Conservation (phyloP, 2,113 vertebrate species). For the Haemorhous mexicanus region DNA sequence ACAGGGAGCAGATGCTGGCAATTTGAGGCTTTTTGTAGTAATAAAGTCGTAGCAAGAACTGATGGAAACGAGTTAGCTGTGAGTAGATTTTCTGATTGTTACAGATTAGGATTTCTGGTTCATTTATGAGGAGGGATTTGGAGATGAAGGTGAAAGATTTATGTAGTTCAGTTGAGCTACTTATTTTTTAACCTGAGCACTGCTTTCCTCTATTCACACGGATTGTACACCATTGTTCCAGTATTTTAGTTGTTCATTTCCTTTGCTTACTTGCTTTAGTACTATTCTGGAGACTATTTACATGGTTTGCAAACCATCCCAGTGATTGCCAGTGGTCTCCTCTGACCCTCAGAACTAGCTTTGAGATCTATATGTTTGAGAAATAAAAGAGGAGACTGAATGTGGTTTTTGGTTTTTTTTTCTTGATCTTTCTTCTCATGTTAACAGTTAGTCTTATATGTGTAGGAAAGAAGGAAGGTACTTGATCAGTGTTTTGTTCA, state of each 20-base stretch:
- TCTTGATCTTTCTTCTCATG: neutral
- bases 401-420: neutral
- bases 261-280: neutral
- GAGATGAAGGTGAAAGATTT: neutral
- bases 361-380: neutral
- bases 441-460: neutral
- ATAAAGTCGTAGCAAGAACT: neutral
- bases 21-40: neutral
- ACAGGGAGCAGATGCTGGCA: neutral
- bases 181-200: neutral
- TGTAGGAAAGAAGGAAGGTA: neutral
- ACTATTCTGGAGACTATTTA: neutral
- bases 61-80: neutral
- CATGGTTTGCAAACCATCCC: neutral
- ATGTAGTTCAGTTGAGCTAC: neutral
- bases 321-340: neutral
- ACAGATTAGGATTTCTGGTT: neutral
- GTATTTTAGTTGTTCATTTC: neutral
- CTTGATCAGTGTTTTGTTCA: neutral
- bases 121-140: neutral
- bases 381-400: neutral
- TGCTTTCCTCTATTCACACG: neutral
- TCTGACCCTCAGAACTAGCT: neutral
- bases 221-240: neutral
- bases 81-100: neutral